These are phyloP conservation scores for Pyxicephalus adspersus DNA, from an alignment of 2,113 vertebrate species.

Conservation along the genomic window DNA sequence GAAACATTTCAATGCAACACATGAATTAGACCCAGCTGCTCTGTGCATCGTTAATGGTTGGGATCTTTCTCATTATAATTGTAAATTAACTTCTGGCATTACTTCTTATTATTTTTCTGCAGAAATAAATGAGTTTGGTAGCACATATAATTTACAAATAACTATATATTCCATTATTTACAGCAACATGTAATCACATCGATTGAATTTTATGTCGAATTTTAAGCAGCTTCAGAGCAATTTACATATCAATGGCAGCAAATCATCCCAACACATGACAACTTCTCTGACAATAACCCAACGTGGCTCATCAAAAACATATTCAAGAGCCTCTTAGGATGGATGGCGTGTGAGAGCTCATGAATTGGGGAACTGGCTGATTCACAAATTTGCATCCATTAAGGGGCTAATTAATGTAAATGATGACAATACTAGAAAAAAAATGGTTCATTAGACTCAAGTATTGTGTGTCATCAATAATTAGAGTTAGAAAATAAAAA, in stretches of 20 bases:
- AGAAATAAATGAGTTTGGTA: background rate
- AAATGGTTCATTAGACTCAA: background rate
- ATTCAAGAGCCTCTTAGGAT: slow-evolving; percentile 5
- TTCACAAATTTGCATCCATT: slow-evolving; percentile 29
- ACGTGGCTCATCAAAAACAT: background rate
- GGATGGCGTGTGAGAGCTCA: background rate
- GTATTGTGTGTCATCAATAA: background rate
- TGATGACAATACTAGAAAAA: background rate
- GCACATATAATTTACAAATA: slow-evolving; percentile 18
- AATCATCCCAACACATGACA: slow-evolving; percentile 13
- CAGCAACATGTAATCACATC: slow-evolving; percentile 23
- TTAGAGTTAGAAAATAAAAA: background rate
- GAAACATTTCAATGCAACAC: too few species aligned
- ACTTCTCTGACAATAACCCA: background rate
- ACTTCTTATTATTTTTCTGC: background rate
- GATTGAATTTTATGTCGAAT: slow-evolving; percentile 27
- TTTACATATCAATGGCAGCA: slow-evolving; percentile 28
- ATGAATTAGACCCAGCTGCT: too few species aligned
- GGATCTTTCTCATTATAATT: background rate
- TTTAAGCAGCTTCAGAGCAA: slow-evolving; percentile 5
- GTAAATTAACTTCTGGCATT: background rate
- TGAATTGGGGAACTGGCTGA: background rate
- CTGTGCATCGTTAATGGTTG: too few species aligned
- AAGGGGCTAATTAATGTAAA: background rate
- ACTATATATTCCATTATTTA: slow-evolving; percentile 27